These are phyloP conservation scores for Drosophila nasuta DNA, from an alignment of 1,140 invertebrate species.

Conservation along the genomic window DNA sequence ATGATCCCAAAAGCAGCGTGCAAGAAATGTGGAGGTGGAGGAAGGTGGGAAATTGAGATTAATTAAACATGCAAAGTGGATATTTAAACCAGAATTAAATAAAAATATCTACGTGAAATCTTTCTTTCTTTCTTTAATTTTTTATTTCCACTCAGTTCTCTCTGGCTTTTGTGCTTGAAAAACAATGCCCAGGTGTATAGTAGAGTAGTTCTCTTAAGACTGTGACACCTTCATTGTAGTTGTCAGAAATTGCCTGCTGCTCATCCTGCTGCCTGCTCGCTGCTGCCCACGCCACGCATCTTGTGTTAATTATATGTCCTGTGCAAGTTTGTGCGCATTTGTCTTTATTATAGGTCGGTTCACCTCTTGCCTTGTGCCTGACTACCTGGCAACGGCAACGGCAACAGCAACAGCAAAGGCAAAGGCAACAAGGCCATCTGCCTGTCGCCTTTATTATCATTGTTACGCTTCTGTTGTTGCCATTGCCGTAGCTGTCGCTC, in stretches of 20 bases:
- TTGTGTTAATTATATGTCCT: constrained; percentile 56
- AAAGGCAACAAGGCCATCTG: constrained; percentile 70
- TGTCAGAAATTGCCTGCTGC: constrained; percentile 11
- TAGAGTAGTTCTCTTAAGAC: constrained; percentile 13
- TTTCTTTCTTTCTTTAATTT: not conserved
- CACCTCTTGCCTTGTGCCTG: constrained; percentile 22
- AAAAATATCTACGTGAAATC: not conserved
- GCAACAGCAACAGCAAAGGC: too few relatives aligned
- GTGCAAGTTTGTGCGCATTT: constrained; percentile 66
- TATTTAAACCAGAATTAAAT: not conserved
- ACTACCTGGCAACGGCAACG: constrained; percentile 50
- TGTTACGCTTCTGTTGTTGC: constrained; percentile 58
- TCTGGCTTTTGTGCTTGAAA: constrained; percentile 4
- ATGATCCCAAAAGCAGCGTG: not conserved
- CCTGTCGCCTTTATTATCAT: constrained; percentile 74
- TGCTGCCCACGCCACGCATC: not conserved
- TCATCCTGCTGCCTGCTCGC: not conserved
- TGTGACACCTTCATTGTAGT: constrained; percentile 20
- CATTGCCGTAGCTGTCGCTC: constrained; percentile 34
- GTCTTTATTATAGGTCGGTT: constrained; percentile 71
- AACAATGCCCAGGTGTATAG: constrained; percentile 6
- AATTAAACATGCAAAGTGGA: constrained; percentile 13
- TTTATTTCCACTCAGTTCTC: not conserved
- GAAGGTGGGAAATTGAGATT: constrained; percentile 1
- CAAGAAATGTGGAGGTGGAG: too few relatives aligned